Evolutionary conservation across 2,113 vertebrate species (phyloP).

Genomic region (Hippocampus comes): DNA sequence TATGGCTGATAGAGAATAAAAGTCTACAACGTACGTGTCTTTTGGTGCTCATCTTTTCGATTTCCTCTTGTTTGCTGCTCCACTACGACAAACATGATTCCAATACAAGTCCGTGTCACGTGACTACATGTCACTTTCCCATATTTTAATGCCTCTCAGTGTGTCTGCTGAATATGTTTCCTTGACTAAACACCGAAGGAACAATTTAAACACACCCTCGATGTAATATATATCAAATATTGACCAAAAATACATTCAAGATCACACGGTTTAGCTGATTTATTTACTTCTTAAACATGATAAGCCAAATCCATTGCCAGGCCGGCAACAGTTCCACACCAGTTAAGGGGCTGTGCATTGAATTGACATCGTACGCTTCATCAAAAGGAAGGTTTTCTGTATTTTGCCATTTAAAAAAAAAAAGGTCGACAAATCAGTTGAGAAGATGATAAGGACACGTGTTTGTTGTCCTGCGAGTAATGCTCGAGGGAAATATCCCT

Average conservation of each 20-base stretch:
- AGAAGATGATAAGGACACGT: slow-evolving; percentile 47
- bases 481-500: slow-evolving; percentile 61
- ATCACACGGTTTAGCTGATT: slow-evolving; percentile 82
- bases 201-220: neutral
- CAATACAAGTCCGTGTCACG: too few relatives aligned
- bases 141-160: too few relatives aligned
- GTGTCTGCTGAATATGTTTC: too few relatives aligned
- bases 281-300: slow-evolving; percentile 86
- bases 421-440: slow-evolving; percentile 42
- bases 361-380: slow-evolving; percentile 70
- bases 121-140: too few relatives aligned
- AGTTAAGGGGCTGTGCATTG: slow-evolving; percentile 64
- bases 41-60: slow-evolving; percentile 4
- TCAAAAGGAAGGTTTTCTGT: slow-evolving; percentile 47
- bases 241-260: slow-evolving; percentile 30
- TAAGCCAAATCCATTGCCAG: slow-evolving; percentile 82
- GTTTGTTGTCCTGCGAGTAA: slow-evolving; percentile 49
- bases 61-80: neutral
- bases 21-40: slow-evolving; percentile 76
- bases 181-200: too few relatives aligned
- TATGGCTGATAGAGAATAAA: slow-evolving; percentile 94
- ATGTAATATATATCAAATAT: neutral
- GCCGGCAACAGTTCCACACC: slow-evolving; percentile 88
- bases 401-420: slow-evolving; percentile 46
- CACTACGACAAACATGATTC: neutral